Base-by-base conservation (phyloP, 2,888 invertebrate genomes). In the Hybos culiciformis region DNA sequence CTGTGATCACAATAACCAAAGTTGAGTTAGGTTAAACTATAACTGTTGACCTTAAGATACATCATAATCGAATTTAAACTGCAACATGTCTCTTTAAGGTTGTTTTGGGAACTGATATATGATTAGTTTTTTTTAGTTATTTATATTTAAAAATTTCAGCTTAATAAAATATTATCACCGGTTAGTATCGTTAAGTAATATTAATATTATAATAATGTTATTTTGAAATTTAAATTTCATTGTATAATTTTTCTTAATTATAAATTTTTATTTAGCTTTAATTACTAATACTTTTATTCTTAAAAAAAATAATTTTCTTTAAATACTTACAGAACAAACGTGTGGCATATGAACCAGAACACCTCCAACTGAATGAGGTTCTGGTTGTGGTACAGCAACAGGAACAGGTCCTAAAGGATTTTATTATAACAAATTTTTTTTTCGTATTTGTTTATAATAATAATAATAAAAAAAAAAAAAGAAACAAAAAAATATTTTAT, bases 261-360 rank as follows among this genome's bases (percentile, higher is more conserved):
- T n/a, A n/a, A n/a, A n/a, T n/a, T n/a, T 26, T 26, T 26, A 5
- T 29, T 29, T 29, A n/a, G 5, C 4, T 29, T n/a, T 12, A 12
- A 29, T 29, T 29, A 23, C 9, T 5, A 29, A 5, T n/a, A 29
- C 5, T 29, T 12, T n/a, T n/a, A 12, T 29, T 12, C 2, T n/a
- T 6, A 29, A 29, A n/a, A n/a, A n/a, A n/a, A n/a, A n/a, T n/a
- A n/a, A 8, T 24, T 24, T 24, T 8, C 17, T 15, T 8, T 8
- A 29, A 42, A 50, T 60, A 63, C 67, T 64, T 65, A 67, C 74
- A 69, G 73, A 74, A 77, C 82, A 72, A 71, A 88, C 88, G 74
- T 88, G 87, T 52, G 88, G 88, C 88, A 90, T 88, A 63, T 88
- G 86, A 53, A 86, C 88, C 57, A 91, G 74, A 50, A 88, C 86